These are phyloP conservation scores for Acheta domesticus DNA, from an alignment of 2,888 invertebrate genomes.

Conservation along the genomic window DNA sequence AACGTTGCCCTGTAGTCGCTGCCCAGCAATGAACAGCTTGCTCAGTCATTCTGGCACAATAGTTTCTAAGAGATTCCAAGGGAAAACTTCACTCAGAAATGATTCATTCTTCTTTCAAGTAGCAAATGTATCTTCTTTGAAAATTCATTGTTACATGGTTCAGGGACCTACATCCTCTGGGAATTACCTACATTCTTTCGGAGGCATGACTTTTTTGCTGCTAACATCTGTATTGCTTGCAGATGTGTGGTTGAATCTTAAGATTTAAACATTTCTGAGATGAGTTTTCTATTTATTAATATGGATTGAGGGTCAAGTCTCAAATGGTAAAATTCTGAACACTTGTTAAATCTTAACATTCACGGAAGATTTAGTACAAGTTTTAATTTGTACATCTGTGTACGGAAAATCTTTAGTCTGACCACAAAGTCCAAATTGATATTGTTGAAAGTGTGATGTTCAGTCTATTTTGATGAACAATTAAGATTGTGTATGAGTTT, in stretches of 20 bases:
- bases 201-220: no score
- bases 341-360: neutral
- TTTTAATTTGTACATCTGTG: neutral
- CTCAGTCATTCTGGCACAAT: neutral
- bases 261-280: neutral
- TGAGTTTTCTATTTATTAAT: neutral
- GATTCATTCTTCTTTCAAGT: neutral
- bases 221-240: no score
- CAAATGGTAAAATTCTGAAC: neutral
- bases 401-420: neutral
- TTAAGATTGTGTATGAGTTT: neutral
- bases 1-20: constrained; percentile 31
- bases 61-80: neutral
- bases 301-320: neutral
- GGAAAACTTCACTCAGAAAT: neutral
- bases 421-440: neutral
- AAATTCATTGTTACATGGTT: no score
- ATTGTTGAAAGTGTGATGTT: neutral
- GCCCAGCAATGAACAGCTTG: neutral
- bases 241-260: no score
- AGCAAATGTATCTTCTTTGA: neutral
- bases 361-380: neutral
- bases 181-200: no score
- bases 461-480: neutral
- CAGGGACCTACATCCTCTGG: no score